These are phyloP conservation scores for Porites divaricata DNA, from an alignment of 92 coral and sea anemone species.

Conservation along the genomic window DNA sequence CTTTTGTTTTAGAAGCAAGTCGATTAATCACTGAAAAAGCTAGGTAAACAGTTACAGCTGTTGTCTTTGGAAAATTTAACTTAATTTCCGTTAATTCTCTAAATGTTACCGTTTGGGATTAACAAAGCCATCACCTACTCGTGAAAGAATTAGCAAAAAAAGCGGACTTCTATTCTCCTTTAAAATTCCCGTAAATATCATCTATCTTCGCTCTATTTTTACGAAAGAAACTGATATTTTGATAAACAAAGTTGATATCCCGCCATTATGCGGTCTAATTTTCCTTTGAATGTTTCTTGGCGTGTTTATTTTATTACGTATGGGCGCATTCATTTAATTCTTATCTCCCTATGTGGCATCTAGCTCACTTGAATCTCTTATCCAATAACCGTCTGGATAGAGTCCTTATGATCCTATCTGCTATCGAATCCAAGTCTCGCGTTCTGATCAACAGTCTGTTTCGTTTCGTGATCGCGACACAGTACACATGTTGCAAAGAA, in stretches of 20 bases:
- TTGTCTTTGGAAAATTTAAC: slow-evolving; percentile 2
- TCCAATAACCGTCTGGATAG: not conserved
- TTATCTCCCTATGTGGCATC: slow-evolving; percentile 17
- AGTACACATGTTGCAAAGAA: slow-evolving; percentile 47
- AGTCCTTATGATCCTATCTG: slow-evolving; percentile 1
- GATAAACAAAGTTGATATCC: not conserved
- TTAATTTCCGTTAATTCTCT: not conserved
- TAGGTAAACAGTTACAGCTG: not conserved
- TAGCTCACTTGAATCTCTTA: not conserved
- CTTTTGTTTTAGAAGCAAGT: not conserved
- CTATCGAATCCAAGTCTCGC: not conserved
- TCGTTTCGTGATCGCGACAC: slow-evolving; percentile 12
- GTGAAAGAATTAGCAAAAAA: not conserved
- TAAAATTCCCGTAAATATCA: not conserved
- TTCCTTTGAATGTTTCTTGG: not conserved
- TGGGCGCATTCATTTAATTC: slow-evolving; percentile 17
- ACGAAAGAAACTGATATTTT: not conserved
- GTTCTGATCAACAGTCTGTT: not conserved
- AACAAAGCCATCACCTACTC: not conserved
- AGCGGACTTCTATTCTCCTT: not conserved
- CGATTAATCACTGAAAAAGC: not conserved
- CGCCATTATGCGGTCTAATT: slow-evolving; percentile 12
- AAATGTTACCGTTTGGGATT: not conserved
- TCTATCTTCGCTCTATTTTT: not conserved
- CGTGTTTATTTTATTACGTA: not conserved